Percentiles rank a stretch among this genome's conserved stretches.
Evolutionary conservation across 2,797 vertebrate species (phyloP).

Genomic region (Acestrorhynchus altus): DNA sequence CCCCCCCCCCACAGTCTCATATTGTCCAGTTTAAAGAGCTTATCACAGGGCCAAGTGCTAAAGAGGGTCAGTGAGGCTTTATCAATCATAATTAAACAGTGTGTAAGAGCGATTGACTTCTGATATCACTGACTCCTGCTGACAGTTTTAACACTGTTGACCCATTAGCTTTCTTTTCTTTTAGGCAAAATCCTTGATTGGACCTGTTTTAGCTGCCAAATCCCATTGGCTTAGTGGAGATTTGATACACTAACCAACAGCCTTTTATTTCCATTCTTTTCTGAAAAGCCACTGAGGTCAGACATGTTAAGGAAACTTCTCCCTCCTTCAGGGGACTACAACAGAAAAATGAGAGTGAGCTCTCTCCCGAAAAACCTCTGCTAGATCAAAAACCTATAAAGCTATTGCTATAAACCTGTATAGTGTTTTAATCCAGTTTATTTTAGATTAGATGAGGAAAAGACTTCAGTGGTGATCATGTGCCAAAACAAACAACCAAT

Average conservation of each 20-base stretch:
- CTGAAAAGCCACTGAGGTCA: too few species aligned
- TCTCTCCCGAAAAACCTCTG: too few species aligned
- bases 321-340: too few species aligned
- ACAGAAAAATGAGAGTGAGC: too few species aligned
- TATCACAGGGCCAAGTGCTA: slow-evolving; percentile 57
- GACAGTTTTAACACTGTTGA: neutral
- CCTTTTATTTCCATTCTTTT: neutral
- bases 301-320: neutral
- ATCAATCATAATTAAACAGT: slow-evolving; percentile 71
- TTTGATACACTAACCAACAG: neutral
- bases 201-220: neutral
- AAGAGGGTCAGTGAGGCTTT: slow-evolving; percentile 70
- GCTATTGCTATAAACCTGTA: too few species aligned
- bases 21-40: slow-evolving; percentile 56
- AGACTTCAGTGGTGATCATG: too few species aligned
- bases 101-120: slow-evolving; percentile 60
- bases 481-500: too few species aligned
- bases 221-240: neutral
- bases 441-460: too few species aligned
- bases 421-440: too few species aligned
- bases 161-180: neutral
- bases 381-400: too few species aligned
- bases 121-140: slow-evolving; percentile 55
- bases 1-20: neutral
- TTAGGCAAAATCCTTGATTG: neutral